phyloP scores from a whole-genome alignment of 2,797 vertebrate species.

The Anableps anableps region DNA sequence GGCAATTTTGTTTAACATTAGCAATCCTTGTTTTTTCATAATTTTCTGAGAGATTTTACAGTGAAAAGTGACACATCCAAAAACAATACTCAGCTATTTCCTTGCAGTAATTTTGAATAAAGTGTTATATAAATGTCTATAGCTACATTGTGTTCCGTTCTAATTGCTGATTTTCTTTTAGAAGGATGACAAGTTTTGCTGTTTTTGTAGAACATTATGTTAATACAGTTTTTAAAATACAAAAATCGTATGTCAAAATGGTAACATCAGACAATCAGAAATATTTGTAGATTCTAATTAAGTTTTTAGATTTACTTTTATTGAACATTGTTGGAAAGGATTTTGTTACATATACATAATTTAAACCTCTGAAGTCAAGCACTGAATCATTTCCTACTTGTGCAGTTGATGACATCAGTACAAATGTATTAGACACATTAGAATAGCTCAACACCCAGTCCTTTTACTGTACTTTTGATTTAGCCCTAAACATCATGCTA shows the following conservation, averaged over 20 bases:
- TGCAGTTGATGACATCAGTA: background rate
- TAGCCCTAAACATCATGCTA: background rate
- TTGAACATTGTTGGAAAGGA: background rate
- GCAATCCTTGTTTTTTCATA: background rate
- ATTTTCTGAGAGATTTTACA: background rate
- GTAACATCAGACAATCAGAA: background rate
- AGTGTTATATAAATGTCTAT: background rate
- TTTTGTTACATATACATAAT: background rate
- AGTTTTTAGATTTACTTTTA: background rate
- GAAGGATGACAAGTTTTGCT: background rate
- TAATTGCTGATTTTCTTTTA: background rate
- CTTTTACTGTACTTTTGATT: background rate
- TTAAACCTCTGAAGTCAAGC: background rate
- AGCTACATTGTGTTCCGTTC: background rate
- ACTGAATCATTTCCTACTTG: background rate
- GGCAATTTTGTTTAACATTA: background rate
- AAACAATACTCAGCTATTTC: background rate
- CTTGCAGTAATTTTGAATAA: background rate
- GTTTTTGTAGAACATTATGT: background rate
- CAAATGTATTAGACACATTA: no score
- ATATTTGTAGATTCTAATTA: background rate
- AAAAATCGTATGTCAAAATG: no score
- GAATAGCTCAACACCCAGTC: no score
- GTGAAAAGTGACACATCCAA: background rate
- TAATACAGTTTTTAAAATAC: background rate